These are phyloP conservation scores for Bothrops jararaca DNA, from an alignment of 2,113 vertebrate species.

Conservation along the genomic window DNA sequence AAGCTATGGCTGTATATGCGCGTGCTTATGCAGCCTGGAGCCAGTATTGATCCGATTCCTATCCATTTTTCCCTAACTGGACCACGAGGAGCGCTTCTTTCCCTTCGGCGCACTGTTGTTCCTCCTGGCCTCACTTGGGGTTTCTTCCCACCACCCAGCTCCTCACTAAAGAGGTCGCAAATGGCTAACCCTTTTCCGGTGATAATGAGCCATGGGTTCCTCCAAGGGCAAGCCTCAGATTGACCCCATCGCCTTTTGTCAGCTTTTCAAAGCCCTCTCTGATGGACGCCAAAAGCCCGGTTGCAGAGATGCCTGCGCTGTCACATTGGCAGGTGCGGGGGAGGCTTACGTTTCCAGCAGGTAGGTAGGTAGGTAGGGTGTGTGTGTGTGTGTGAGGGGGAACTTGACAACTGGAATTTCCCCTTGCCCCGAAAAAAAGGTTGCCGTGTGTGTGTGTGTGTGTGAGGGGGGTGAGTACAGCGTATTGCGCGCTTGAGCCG, in stretches of 20 bases:
- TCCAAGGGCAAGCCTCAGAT: background rate
- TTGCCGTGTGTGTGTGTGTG: background rate
- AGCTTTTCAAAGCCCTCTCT: background rate
- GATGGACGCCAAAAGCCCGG: background rate
- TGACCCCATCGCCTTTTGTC: background rate
- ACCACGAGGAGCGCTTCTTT: background rate
- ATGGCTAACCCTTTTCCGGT: background rate
- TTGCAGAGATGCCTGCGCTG: background rate
- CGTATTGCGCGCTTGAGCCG: background rate
- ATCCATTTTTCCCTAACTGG: background rate
- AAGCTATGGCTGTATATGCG: background rate
- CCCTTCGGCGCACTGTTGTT: background rate
- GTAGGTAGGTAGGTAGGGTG: constrained; percentile 4
- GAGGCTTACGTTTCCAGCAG: constrained; percentile 30
- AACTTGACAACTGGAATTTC: background rate
- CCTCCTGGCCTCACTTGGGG: background rate
- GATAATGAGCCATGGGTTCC: background rate
- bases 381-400: constrained; percentile 22
- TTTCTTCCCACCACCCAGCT: background rate
- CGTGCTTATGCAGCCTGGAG: background rate
- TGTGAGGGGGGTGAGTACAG: background rate
- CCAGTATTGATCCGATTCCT: background rate
- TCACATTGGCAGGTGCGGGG: background rate
- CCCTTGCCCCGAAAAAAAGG: background rate
- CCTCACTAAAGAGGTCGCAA: background rate